Base-by-base conservation (phyloP, 1,140 invertebrate species). In the Ridgeia piscesae region DNA sequence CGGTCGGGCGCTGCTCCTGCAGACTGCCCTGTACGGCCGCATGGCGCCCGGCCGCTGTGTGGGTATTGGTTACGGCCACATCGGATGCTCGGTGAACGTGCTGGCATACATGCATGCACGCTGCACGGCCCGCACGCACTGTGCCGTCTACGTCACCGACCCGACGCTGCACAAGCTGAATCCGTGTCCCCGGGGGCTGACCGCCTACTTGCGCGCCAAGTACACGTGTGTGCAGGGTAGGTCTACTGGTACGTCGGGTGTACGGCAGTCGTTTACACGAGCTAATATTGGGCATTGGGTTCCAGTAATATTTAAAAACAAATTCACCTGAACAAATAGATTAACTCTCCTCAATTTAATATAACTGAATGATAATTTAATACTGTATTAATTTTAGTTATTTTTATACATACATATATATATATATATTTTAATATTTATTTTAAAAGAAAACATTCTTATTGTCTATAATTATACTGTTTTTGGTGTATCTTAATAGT, bases 21-120 rank as follows among this genome's bases (percentile, higher is more conserved):
- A 92, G 34, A 42, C 14, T 21, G 92, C 92, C 31, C 34, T 35
- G 33, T 93, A 93, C 92, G 92, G 92, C 34, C 91, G 92, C 33
- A 93, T 93, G 91, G 88, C 35, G 27, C 91, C 89, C 33, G 92
- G 92, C 17, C 50, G 50, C 89, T 93, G 92, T 89, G n/a, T 92
- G 31, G 58, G 91, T 31, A 33, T 89, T 21, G 92, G 92, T 88
- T 93, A 92, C 91, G 58, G 58, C 8, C 89, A 92, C 91, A 89
- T 89, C 17, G 92, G 88, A 17, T 92, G 92, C n/a, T 88, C 88
- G 33, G 92, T 77, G 33, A 50, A 92, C 88, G 92, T 92, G 92
- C 88, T 92, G 14, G 11, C 34, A 14, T 34, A 92, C 50, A 89
- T 92, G 92, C 48, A 92, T 35, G 35, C 27, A 34, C 42, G 89